A percentile compares a stretch with the other conserved stretches of the same genome.
These are phyloP conservation scores for Catalaphyllia jardinei DNA, from an alignment of 64 coral and sea anemone species.

Conservation along the genomic window DNA sequence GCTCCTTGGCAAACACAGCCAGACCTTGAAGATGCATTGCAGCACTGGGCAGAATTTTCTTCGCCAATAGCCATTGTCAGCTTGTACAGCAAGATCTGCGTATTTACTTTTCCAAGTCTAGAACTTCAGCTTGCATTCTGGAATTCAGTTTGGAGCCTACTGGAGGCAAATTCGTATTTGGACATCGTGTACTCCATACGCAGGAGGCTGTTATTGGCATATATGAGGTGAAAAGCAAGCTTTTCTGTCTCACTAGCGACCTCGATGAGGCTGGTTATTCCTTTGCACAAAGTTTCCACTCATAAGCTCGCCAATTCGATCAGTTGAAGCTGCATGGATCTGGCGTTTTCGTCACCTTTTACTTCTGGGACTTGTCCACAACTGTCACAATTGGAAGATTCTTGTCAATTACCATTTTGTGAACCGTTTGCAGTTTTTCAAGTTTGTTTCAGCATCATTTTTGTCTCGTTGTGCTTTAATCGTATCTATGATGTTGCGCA, in stretches of 20 bases:
- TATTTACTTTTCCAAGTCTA: constrained; percentile 35
- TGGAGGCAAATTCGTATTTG: constrained; percentile 43
- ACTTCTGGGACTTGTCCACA: constrained; percentile 22
- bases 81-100: constrained; percentile 40
- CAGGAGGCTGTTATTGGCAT: constrained; percentile 49
- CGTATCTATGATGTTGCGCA: not conserved
- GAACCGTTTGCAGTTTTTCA: not conserved
- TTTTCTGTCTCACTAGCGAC: constrained; percentile 20
- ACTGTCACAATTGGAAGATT: constrained; percentile 38
- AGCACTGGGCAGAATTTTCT: not conserved
- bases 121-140: constrained; percentile 42
- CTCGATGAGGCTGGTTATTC: constrained; percentile 5
- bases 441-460: not conserved
- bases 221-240: constrained; percentile 7
- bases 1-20: not conserved
- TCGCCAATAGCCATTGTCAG: constrained; percentile 34
- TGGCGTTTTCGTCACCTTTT: not conserved
- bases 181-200: constrained; percentile 40
- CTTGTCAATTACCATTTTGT: not conserved
- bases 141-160: not conserved
- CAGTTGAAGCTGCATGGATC: not conserved
- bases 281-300: constrained; percentile 21
- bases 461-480: not conserved
- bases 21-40: not conserved
- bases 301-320: not conserved